These are phyloP conservation scores for Yasuhikotakia modesta DNA, from an alignment of 2,797 vertebrate genomes.

Conservation along the genomic window DNA sequence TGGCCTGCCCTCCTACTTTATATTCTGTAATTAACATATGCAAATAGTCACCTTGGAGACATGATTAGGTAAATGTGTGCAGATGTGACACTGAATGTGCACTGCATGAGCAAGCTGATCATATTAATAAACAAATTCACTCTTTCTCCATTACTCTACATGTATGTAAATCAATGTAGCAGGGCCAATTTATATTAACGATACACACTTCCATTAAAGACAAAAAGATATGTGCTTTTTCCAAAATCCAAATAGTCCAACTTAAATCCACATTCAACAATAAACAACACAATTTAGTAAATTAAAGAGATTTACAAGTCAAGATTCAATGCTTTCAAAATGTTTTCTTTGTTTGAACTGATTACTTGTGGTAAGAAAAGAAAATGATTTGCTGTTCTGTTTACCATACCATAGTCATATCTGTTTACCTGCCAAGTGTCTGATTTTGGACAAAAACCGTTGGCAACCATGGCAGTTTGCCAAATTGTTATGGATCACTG, in stretches of 20 bases:
- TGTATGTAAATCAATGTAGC: conserved; percentile 67
- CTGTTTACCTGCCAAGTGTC: conserved; percentile 2
- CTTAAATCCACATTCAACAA: no score
- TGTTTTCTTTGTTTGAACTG: background rate
- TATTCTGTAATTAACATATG: conserved; percentile 78
- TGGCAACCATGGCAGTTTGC: conserved; percentile 13
- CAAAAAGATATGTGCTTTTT: no score
- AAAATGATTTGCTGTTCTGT: background rate
- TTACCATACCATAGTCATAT: background rate
- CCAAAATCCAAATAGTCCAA: no score
- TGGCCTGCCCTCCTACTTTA: conserved; percentile 55
- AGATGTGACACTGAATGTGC: conserved; percentile 69
- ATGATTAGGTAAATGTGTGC: conserved; percentile 73
- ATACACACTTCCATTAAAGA: conserved; percentile 36
- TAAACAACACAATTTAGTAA: no score
- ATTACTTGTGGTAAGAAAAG: background rate
- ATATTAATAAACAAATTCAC: conserved; percentile 64
- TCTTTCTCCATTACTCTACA: conserved; percentile 48
- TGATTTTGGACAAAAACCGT: conserved; percentile 19
- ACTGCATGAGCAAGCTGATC: conserved; percentile 59
- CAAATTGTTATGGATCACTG: conserved; percentile 34
- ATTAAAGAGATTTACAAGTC: no score
- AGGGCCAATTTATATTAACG: conserved; percentile 54
- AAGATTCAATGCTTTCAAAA: no score
- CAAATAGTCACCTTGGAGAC: conserved; percentile 71